Conservation (phyloP, 2,113 vertebrate genomes). For the Danionella cerebrum region DNA sequence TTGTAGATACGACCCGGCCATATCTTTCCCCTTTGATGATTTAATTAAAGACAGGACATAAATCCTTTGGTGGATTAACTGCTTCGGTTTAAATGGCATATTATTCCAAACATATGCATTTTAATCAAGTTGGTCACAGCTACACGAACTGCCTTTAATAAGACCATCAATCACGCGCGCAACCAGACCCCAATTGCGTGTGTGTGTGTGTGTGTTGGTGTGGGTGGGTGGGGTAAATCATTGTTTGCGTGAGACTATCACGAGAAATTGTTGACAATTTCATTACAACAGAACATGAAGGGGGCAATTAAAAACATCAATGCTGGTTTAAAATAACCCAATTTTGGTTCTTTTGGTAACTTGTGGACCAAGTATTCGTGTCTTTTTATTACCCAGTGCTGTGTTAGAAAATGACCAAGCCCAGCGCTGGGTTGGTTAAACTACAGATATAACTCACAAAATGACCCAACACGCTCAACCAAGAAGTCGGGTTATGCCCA, state of each 20-base stretch:
- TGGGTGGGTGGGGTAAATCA: too few species aligned
- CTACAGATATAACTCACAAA: too few species aligned
- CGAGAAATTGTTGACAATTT: background rate
- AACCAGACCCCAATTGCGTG: conserved; percentile 17
- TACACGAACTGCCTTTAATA: conserved; percentile 99
- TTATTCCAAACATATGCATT: conserved; percentile 99
- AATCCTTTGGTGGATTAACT: conserved; percentile 56
- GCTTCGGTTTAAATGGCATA: conserved; percentile 86
- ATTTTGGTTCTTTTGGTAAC: too few species aligned
- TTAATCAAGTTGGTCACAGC: conserved; percentile 98
- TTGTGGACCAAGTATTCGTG: too few species aligned
- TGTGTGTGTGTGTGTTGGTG: background rate
- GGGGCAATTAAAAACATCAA: background rate
- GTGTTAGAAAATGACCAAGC: too few species aligned
- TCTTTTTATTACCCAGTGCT: too few species aligned
- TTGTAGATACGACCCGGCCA: background rate
- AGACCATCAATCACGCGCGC: conserved; percentile 89
- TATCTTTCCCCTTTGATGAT: conserved; percentile 9
- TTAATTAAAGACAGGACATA: conserved; percentile 55
- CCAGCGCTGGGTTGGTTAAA: too few species aligned
- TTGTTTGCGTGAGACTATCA: background rate
- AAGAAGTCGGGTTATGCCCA: too few species aligned
- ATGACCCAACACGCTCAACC: too few species aligned
- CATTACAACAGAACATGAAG: background rate
- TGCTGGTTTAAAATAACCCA: background rate